Evolutionary conservation across 2,797 vertebrate genomes (phyloP).

Genomic region (Centropyge bicolor): DNA sequence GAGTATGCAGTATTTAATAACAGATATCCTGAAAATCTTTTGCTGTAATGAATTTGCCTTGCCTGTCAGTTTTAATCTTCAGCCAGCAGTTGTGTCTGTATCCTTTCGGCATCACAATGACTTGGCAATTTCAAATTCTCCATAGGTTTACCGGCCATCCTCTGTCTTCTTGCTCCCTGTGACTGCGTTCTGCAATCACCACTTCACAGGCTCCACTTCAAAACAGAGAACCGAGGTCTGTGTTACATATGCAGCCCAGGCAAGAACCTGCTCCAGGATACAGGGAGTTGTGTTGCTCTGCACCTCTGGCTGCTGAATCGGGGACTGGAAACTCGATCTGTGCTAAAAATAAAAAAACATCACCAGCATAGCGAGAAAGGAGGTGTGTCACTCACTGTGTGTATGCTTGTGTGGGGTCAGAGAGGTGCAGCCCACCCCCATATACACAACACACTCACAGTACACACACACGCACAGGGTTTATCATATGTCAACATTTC

Average conservation of each 20-base stretch:
- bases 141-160: slow-evolving; percentile 28
- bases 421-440: slow-evolving; percentile 27
- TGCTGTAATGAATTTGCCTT: slow-evolving; percentile 19
- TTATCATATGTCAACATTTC: slow-evolving; percentile 74
- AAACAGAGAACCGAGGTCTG: slow-evolving; percentile 3
- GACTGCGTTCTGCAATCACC: slow-evolving; percentile 21
- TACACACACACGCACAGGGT: slow-evolving; percentile 14
- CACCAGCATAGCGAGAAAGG: slow-evolving; percentile 67
- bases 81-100: slow-evolving; percentile 40
- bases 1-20: neutral
- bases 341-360: slow-evolving; percentile 85
- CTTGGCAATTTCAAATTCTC: slow-evolving; percentile 68
- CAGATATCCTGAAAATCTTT: slow-evolving; percentile 4
- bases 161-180: neutral
- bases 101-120: slow-evolving; percentile 73
- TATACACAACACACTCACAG: slow-evolving; percentile 21
- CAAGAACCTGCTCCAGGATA: slow-evolving; percentile 39
- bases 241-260: slow-evolving; percentile 10
- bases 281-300: slow-evolving; percentile 62
- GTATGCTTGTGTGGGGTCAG: slow-evolving; percentile 38
- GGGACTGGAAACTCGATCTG: slow-evolving; percentile 80
- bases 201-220: slow-evolving; percentile 32
- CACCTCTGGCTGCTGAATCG: slow-evolving; percentile 65
- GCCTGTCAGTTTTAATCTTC: slow-evolving; percentile 12
- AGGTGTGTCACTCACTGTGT: slow-evolving; percentile 65